Evolutionary conservation across 1,140 invertebrate species (phyloP).

Genomic region (Drosophila ohnishii): DNA sequence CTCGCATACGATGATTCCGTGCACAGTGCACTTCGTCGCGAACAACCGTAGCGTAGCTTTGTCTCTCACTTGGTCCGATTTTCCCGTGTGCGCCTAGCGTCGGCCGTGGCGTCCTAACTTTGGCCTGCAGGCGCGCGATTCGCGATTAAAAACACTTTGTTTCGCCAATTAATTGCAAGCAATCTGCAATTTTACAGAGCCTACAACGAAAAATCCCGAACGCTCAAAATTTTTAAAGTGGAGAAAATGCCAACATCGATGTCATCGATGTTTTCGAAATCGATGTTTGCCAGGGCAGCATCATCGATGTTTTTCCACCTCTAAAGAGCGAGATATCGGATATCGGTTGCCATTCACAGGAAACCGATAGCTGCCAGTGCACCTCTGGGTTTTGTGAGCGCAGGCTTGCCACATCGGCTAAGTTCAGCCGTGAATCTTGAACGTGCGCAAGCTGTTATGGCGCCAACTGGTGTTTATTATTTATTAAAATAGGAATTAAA

Average conservation of each 20-base stretch:
- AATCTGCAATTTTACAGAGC: background rate
- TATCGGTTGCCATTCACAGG: too few relatives aligned
- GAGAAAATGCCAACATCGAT: too few relatives aligned
- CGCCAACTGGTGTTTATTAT: background rate
- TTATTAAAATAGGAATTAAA: background rate
- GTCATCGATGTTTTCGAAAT: too few relatives aligned
- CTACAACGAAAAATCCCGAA: conserved; percentile 24
- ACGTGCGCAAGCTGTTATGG: background rate
- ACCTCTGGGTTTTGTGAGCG: background rate
- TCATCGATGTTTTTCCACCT: too few relatives aligned
- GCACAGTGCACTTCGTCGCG: conserved; percentile 64
- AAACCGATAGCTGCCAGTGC: background rate
- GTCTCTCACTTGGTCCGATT: conserved; percentile 55
- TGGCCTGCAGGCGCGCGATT: background rate
- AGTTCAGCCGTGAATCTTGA: background rate
- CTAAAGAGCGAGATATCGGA: too few relatives aligned
- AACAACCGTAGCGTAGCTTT: conserved; percentile 72
- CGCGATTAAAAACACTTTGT: background rate
- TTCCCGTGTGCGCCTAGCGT: conserved; percentile 22
- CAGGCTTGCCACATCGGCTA: background rate
- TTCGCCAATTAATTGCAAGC: conserved; percentile 8
- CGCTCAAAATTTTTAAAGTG: conserved; percentile 73
- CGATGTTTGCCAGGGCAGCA: too few relatives aligned
- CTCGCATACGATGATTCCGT: conserved; percentile 65
- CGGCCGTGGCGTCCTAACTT: conserved; percentile 1